Conservation (phyloP, 2,113 vertebrate species). For the Perognathus longimembris region DNA sequence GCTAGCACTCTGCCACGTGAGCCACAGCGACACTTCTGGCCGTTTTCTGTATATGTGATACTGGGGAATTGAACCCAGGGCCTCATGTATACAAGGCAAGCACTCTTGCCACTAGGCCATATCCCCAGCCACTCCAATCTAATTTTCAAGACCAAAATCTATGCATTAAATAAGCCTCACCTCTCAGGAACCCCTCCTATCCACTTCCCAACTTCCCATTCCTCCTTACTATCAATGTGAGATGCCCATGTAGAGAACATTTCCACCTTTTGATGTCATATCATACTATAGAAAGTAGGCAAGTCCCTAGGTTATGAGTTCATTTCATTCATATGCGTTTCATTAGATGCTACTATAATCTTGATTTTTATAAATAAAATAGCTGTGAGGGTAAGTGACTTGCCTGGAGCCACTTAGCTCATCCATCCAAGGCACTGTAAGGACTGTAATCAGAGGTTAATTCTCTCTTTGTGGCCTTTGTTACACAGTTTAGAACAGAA, state of each 20-base stretch:
- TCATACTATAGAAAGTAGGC: background rate
- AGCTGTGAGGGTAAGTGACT: background rate
- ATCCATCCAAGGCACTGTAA: background rate
- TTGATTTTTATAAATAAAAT: constrained; percentile 23
- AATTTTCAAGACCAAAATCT: background rate
- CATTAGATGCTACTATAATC: background rate
- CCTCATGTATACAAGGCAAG: no score
- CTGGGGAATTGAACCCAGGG: no score
- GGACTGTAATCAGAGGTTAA: background rate
- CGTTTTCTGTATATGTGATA: no score
- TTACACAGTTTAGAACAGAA: constrained; percentile 25
- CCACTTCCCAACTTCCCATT: background rate
- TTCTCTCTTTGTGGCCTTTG: background rate
- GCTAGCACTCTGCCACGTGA: no score
- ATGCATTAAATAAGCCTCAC: background rate
- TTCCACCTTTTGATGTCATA: background rate
- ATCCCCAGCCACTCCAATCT: no score
- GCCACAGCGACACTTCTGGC: no score
- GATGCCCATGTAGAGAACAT: background rate
- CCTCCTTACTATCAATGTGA: background rate
- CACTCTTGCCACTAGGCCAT: no score
- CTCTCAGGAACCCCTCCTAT: background rate
- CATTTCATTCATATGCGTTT: background rate
- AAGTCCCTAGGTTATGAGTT: background rate
- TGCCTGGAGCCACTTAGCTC: background rate